These are phyloP conservation scores for Leucosticte australis DNA, from an alignment of 2,113 vertebrate genomes.

Conservation along the genomic window DNA sequence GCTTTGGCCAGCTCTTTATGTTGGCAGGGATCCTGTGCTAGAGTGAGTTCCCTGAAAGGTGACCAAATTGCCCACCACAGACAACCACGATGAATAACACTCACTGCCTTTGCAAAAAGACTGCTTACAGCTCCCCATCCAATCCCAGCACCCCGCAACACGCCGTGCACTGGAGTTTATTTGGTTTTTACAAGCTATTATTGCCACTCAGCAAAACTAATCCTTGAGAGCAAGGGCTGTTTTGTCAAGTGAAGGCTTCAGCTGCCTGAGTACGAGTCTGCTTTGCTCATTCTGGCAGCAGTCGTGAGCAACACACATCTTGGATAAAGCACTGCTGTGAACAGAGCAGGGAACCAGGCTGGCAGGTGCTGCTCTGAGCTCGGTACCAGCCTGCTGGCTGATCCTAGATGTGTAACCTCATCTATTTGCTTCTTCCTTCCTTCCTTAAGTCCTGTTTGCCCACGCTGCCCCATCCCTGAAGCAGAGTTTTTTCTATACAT, in stretches of 20 bases:
- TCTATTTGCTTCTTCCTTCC: background rate
- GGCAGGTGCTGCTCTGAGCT: background rate
- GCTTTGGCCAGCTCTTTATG: background rate
- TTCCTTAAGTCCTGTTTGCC: background rate
- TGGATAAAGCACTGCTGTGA: background rate
- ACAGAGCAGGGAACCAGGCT: background rate
- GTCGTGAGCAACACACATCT: accelerated
- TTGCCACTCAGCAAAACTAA: background rate
- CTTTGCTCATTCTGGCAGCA: background rate
- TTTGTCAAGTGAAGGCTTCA: background rate
- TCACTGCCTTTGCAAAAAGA: background rate
- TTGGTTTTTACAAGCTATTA: background rate
- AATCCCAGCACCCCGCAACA: background rate
- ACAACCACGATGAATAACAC: background rate
- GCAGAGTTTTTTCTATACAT: background rate
- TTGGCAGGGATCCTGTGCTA: background rate
- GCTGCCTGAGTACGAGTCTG: background rate
- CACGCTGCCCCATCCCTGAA: background rate
- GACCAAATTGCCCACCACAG: background rate
- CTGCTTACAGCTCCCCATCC: background rate
- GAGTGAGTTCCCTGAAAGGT: background rate
- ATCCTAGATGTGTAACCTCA: background rate
- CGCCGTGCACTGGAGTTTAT: background rate
- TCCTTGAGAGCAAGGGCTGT: background rate
- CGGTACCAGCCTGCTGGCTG: background rate